Conservation (phyloP, 2,888 invertebrate species). For the Pherbina coryleti region DNA sequence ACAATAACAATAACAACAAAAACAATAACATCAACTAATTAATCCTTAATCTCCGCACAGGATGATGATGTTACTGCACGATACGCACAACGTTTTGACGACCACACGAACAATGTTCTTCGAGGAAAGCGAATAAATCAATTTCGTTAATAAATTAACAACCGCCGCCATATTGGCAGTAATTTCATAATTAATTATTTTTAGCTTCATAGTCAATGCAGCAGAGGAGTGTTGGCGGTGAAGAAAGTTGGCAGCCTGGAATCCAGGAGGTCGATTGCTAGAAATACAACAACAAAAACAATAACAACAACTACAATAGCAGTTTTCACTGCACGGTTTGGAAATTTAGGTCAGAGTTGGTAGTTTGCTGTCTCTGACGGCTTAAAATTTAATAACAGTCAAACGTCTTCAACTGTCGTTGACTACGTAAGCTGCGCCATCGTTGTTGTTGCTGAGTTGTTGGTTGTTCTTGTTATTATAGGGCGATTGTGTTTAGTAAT, state of each 20-base stretch:
- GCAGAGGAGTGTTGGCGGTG: not conserved
- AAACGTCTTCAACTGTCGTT: too few relatives aligned
- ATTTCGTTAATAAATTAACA: conserved; percentile 66
- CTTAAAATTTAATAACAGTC: too few relatives aligned
- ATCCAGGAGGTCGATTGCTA: too few relatives aligned
- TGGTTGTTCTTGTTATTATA: not conserved
- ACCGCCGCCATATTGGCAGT: conserved; percentile 38
- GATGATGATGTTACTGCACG: not conserved
- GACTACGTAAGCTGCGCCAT: not conserved
- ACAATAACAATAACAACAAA: not conserved
- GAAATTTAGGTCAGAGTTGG: too few relatives aligned
- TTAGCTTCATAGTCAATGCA: not conserved
- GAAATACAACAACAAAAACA: too few relatives aligned
- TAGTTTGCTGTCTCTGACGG: too few relatives aligned
- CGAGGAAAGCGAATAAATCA: conserved; percentile 60
- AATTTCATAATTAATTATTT: conserved; percentile 34
- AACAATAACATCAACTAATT: conserved; percentile 23
- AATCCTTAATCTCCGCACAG: not conserved
- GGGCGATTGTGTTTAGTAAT: not conserved
- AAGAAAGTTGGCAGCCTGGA: too few relatives aligned
- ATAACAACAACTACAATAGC: too few relatives aligned
- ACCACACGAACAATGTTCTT: not conserved
- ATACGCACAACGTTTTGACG: not conserved
- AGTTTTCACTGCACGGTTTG: too few relatives aligned
- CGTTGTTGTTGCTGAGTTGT: not conserved